A percentile compares a stretch with the other conserved stretches of the same genome.
These are phyloP conservation scores for Lycocorax pyrrhopterus DNA, from an alignment of 2,113 vertebrate species.

Conservation along the genomic window DNA sequence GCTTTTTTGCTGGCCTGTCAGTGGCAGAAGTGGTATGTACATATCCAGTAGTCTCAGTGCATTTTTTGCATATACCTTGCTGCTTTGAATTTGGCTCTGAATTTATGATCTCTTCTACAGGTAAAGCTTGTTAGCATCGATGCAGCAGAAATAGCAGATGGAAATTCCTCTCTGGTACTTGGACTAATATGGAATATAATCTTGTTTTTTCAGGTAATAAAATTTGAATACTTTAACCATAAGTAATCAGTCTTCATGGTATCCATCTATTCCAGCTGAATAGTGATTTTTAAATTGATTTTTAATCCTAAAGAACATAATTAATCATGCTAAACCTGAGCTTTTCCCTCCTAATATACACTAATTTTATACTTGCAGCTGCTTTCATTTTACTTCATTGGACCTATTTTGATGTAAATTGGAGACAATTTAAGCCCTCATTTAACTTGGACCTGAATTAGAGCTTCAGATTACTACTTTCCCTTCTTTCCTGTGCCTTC, in stretches of 20 bases:
- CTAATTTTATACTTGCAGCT: constrained; percentile 23
- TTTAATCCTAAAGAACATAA: not conserved
- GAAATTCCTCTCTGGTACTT: constrained; percentile 91
- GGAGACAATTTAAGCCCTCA: not conserved
- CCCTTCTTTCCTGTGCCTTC: not conserved
- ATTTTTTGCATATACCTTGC: not conserved
- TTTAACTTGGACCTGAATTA: constrained; percentile 38
- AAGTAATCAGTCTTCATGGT: not conserved
- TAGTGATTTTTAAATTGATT: not conserved
- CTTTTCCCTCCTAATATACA: not conserved
- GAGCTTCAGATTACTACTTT: constrained; percentile 8
- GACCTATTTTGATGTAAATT: constrained; percentile 18
- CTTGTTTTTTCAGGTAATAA: constrained; percentile 93
- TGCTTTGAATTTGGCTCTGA: not conserved
- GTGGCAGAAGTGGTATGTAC: not conserved
- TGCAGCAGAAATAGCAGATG: constrained; percentile 90
- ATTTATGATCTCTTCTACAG: constrained; percentile 62
- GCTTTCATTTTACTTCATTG: constrained; percentile 30
- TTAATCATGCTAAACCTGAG: not conserved
- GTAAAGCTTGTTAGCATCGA: constrained; percentile 96
- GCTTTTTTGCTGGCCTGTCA: not conserved
- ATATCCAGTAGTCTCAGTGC: not conserved
- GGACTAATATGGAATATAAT: constrained; percentile 99
- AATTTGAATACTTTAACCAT: not conserved
- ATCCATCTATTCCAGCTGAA: not conserved